Percentiles rank a stretch among this genome's conserved stretches.
Evolutionary conservation across 2,113 vertebrate species (phyloP).

Genomic region (Tylochromis polylepis): DNA sequence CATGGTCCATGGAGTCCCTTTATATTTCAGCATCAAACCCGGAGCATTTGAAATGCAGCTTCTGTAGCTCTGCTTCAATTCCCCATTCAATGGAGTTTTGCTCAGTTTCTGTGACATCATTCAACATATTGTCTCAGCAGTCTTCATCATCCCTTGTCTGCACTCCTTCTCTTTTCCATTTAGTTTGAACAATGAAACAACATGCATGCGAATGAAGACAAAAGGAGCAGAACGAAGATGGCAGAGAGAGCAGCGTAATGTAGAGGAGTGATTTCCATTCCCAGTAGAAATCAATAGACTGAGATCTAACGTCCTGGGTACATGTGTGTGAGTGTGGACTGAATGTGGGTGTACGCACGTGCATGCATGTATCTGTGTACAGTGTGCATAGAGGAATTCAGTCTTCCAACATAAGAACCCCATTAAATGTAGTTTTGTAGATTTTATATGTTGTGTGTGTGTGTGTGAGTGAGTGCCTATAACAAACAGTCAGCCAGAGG

Average conservation of each 20-base stretch:
- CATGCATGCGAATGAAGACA: background rate
- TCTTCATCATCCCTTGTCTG: background rate
- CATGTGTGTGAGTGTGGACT: background rate
- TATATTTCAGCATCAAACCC: background rate
- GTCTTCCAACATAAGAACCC: background rate
- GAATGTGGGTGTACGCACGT: background rate
- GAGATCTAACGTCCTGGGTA: conserved; percentile 25
- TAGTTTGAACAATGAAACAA: conserved; percentile 2
- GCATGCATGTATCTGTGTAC: background rate
- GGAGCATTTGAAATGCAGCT: background rate
- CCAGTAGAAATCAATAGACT: conserved; percentile 44
- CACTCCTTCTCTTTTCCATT: background rate
- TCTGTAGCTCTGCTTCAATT: background rate
- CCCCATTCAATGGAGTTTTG: background rate
- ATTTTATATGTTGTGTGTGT: background rate
- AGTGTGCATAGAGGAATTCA: background rate
- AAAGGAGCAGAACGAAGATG: conserved; percentile 6
- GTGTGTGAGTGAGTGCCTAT: background rate
- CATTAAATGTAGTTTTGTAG: background rate
- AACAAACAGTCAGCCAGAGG: conserved; percentile 14
- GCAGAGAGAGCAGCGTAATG: conserved; percentile 8
- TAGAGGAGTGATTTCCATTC: conserved; percentile 43
- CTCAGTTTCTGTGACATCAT: background rate
- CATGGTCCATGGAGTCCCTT: background rate
- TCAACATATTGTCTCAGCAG: background rate